A percentile compares a stretch with the other conserved stretches of the same genome.
Conservation (phyloP, 64 coral and sea anemone species). For the Platygyra sinensis region DNA sequence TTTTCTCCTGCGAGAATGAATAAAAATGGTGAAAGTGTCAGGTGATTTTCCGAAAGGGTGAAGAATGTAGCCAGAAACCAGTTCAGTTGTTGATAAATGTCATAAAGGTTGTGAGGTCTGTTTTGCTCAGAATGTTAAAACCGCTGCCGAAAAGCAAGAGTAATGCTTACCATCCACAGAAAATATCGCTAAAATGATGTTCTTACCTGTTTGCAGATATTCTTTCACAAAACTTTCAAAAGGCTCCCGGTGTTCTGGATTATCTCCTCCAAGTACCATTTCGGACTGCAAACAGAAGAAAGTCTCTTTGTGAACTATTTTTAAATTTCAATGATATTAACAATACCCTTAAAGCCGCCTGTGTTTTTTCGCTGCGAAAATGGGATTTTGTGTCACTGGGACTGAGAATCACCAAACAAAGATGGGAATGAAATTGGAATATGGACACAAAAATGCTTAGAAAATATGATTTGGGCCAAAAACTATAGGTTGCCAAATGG, state of each 20-base stretch:
- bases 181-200: not conserved
- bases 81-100: too few relatives aligned
- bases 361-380: too few relatives aligned
- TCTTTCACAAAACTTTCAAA: constrained; percentile 62
- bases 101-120: too few relatives aligned
- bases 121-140: too few relatives aligned
- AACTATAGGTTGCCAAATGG: not conserved
- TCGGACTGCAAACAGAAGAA: constrained; percentile 48
- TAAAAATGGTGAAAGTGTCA: not conserved
- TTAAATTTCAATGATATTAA: not conserved
- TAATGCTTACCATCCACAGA: too few relatives aligned
- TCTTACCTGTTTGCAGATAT: constrained; percentile 54
- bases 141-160: not conserved
- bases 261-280: constrained; percentile 42
- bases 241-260: constrained; percentile 15
- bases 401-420: too few relatives aligned
- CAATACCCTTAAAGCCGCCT: not conserved
- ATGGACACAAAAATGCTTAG: too few relatives aligned
- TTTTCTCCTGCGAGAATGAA: constrained; percentile 51
- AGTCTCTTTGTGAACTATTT: not conserved
- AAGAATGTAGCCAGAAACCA: not conserved
- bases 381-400: too few relatives aligned
- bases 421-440: too few relatives aligned
- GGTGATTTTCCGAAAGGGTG: not conserved
- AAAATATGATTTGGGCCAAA: too few relatives aligned